phyloP scores from a whole-genome alignment of 2,888 invertebrate genomes.

The Cephus runcator region DNA sequence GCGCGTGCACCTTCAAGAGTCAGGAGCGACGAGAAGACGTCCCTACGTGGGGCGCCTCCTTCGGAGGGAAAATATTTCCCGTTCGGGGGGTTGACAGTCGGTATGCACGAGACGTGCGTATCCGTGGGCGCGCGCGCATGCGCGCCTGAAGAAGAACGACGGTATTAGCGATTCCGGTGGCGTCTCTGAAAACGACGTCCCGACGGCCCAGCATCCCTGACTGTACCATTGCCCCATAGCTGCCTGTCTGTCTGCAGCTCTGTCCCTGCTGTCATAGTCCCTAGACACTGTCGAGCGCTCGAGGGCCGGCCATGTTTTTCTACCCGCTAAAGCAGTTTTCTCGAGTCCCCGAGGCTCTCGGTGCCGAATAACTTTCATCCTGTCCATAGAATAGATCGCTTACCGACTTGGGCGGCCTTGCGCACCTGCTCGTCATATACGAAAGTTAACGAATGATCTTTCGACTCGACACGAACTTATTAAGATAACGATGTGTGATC shows the following conservation, averaged over 20 bases:
- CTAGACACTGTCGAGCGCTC: background rate
- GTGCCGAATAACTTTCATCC: slow-evolving; percentile 1
- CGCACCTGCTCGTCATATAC: background rate
- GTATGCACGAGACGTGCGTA: background rate
- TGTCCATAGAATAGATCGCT: background rate
- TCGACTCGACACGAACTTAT: background rate
- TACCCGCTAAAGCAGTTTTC: slow-evolving; percentile 19
- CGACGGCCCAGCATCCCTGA: slow-evolving; percentile 33
- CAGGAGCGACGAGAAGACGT: background rate
- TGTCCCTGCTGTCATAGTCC: slow-evolving; percentile 8
- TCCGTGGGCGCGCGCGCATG: background rate
- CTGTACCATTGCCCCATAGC: slow-evolving; percentile 38
- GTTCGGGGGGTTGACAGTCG: background rate
- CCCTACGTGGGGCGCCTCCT: background rate
- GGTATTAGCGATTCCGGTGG: slow-evolving; percentile 19
- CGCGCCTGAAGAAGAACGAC: background rate
- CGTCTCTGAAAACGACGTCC: slow-evolving; percentile 36
- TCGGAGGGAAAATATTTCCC: background rate
- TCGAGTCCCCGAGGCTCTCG: slow-evolving; percentile 22
- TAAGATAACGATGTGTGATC: background rate
- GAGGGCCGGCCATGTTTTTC: slow-evolving; percentile 21
- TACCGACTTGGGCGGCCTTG: background rate
- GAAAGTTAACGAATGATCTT: background rate
- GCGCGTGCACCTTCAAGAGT: background rate
- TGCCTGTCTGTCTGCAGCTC: slow-evolving; percentile 33